Percentiles rank a stretch among this genome's conserved stretches.
phyloP scores from a whole-genome alignment of 1,140 invertebrate species.

The Carcinoscorpius rotundicauda region DNA sequence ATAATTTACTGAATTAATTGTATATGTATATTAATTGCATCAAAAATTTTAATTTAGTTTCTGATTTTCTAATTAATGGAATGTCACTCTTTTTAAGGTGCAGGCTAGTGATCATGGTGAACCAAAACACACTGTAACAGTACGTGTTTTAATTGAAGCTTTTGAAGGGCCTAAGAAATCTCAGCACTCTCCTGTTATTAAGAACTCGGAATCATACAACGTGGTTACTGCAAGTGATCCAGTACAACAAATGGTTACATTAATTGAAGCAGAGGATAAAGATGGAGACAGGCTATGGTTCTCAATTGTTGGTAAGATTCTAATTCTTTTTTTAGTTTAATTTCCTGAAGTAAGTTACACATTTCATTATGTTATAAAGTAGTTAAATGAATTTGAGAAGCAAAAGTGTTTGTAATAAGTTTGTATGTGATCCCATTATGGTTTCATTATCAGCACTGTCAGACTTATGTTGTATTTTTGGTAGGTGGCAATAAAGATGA shows the following conservation, averaged over 20 bases:
- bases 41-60: conserved; percentile 36
- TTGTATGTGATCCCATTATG: too few species aligned
- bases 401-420: too few species aligned
- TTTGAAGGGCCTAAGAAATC: conserved; percentile 32
- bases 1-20: conserved; percentile 45
- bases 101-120: conserved; percentile 51
- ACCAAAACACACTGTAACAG: conserved; percentile 43
- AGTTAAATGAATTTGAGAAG: too few species aligned
- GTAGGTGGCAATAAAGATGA: conserved; percentile 64
- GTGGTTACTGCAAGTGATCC: conserved; percentile 71
- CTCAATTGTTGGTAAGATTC: conserved; percentile 65
- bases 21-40: conserved; percentile 48
- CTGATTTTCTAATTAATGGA: too few species aligned
- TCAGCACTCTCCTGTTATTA: conserved; percentile 47
- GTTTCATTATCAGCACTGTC: too few species aligned
- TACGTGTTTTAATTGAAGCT: conserved; percentile 43
- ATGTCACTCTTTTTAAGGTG: conserved; percentile 40
- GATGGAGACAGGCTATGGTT: conserved; percentile 79
- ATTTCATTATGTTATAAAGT: too few species aligned
- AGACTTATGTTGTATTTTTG: too few species aligned
- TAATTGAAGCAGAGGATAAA: conserved; percentile 65
- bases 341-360: too few species aligned
- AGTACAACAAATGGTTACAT: conserved; percentile 63
- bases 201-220: conserved; percentile 47
- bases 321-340: conserved; percentile 19